phyloP scores from a whole-genome alignment of 2,113 vertebrate genomes.

The Gasterosteus aculeatus region DNA sequence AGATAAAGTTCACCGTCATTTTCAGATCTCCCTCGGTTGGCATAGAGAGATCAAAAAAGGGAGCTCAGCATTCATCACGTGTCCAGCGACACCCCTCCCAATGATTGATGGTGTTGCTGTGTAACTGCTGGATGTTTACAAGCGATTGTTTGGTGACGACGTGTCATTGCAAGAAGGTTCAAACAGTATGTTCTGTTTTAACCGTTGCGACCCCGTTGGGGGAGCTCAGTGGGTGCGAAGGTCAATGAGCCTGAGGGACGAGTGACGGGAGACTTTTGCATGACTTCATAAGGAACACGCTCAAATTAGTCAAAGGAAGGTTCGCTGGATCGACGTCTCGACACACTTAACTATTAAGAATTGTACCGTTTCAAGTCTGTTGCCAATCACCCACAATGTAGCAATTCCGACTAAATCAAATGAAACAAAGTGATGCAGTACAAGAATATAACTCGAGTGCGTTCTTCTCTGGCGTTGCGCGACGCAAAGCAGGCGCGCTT shows the following conservation, averaged over 20 bases:
- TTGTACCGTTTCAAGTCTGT: constrained; percentile 23
- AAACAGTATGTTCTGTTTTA: background rate
- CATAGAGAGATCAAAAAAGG: background rate
- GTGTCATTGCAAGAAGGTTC: background rate
- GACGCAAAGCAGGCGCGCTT: constrained; percentile 56
- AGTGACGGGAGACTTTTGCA: background rate
- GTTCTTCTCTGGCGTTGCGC: constrained; percentile 25
- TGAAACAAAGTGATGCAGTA: background rate
- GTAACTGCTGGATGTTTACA: background rate
- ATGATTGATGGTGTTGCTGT: background rate
- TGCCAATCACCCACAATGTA: constrained; percentile 37
- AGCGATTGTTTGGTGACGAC: background rate
- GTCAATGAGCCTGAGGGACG: background rate
- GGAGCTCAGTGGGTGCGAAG: background rate
- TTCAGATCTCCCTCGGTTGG: background rate
- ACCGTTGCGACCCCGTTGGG: background rate
- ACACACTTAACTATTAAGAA: constrained; percentile 9
- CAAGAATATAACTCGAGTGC: background rate
- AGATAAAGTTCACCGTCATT: background rate
- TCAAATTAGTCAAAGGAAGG: background rate
- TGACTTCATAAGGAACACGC: background rate
- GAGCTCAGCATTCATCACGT: background rate
- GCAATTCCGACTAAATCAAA: constrained; percentile 26
- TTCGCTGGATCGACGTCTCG: background rate
- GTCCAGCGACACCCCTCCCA: background rate